Percentiles rank a stretch among this genome's conserved stretches.
Conservation (phyloP, 2,888 invertebrate genomes). For the Eulithis testata region DNA sequence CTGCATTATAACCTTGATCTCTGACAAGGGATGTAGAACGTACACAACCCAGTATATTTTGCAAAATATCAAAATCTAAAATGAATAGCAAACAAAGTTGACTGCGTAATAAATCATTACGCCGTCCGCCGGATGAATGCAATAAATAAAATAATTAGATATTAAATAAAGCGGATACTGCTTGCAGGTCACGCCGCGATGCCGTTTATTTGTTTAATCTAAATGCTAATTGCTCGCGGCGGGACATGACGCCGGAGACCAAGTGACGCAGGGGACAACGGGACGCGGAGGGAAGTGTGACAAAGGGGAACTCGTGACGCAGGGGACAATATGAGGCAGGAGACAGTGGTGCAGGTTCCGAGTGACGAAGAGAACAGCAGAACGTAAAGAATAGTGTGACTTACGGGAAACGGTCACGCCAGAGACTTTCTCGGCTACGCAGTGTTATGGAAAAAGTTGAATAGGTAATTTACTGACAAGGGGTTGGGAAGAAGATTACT, state of each 20-base stretch:
- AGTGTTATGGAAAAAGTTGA: too few relatives aligned
- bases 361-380: too few relatives aligned
- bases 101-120: conserved; percentile 26
- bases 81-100: conserved; percentile 26
- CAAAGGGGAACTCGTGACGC: conserved; percentile 26
- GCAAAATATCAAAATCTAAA: conserved; percentile 18
- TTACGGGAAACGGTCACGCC: too few relatives aligned
- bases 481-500: too few relatives aligned
- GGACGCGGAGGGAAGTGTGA: conserved; percentile 21
- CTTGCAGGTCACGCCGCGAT: conserved; percentile 64
- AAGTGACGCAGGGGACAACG: conserved; percentile 17
- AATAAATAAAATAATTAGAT: conserved; percentile 66
- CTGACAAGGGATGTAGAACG: neutral
- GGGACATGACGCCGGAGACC: conserved; percentile 37
- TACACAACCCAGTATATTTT: neutral
- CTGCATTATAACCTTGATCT: neutral
- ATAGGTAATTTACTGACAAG: too few relatives aligned
- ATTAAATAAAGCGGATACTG: conserved; percentile 67
- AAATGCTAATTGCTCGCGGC: conserved; percentile 72
- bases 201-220: conserved; percentile 78
- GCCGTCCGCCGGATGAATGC: conserved; percentile 36
- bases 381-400: too few relatives aligned
- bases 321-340: neutral
- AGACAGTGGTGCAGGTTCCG: too few relatives aligned
- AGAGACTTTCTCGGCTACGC: too few relatives aligned